Conservation (phyloP, 2,113 vertebrate species). For the Calidris pygmaea region DNA sequence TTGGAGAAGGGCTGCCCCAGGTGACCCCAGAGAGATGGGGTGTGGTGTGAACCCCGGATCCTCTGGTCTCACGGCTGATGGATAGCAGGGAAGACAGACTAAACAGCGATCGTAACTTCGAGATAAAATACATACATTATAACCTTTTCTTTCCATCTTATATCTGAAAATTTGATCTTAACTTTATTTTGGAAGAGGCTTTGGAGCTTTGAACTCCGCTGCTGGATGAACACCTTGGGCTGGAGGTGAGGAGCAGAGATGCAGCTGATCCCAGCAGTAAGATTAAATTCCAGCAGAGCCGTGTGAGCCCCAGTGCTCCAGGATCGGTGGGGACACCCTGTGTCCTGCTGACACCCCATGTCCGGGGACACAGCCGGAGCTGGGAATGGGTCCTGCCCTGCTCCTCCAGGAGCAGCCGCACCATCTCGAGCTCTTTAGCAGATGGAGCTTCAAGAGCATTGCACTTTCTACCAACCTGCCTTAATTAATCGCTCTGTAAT, state of each 20-base stretch:
- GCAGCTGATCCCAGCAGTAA: accelerated
- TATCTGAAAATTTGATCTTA: not conserved
- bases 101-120: not conserved
- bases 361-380: accelerated
- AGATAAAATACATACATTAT: accelerated
- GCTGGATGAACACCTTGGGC: not conserved
- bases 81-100: not conserved
- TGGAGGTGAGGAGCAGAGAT: not conserved
- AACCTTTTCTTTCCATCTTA: not conserved
- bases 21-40: not conserved
- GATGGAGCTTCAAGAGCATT: not conserved
- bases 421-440: not conserved
- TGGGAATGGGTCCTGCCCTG: not conserved
- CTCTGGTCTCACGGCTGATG: not conserved
- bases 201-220: not conserved
- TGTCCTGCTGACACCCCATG: accelerated
- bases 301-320: accelerated
- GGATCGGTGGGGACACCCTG: accelerated
- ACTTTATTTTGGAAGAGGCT: not conserved
- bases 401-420: accelerated
- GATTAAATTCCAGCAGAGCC: not conserved
- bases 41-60: not conserved
- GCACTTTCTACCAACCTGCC: not conserved
- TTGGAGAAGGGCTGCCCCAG: not conserved
- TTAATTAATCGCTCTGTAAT: not conserved